Conservation (phyloP, 2,113 vertebrate genomes). For the Misgurnus mizolepis region DNA sequence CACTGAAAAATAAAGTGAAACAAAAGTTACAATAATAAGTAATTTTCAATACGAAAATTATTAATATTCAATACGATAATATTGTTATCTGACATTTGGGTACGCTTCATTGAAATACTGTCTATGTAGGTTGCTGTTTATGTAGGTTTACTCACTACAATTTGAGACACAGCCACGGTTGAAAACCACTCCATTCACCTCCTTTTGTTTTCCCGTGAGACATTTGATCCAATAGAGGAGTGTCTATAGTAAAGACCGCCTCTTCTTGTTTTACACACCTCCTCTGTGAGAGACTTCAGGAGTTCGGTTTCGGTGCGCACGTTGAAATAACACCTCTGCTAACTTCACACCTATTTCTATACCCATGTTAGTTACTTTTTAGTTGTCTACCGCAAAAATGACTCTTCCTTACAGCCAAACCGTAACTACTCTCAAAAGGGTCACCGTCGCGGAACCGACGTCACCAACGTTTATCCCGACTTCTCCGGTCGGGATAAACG, state of each 20-base stretch:
- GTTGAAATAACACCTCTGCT: not conserved
- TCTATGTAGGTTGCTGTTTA: not conserved
- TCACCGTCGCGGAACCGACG: not conserved
- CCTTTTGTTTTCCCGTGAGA: not conserved
- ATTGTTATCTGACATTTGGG: not conserved
- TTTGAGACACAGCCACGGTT: not conserved
- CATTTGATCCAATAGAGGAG: slow-evolving; percentile 12
- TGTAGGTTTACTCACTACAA: not conserved
- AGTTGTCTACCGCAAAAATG: slow-evolving; percentile 54
- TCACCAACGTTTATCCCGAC: not conserved
- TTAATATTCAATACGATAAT: not conserved
- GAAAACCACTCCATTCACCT: not conserved
- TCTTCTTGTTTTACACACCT: slow-evolving; percentile 2
- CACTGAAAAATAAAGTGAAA: too few species aligned
- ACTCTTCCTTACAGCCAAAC: slow-evolving; percentile 56
- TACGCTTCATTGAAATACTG: not conserved
- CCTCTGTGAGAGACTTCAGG: not conserved
- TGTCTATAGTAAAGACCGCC: not conserved
- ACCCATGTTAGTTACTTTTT: not conserved
- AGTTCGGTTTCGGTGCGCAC: not conserved
- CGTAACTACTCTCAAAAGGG: not conserved
- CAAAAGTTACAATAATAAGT: too few species aligned
- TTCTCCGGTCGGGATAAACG: not conserved
- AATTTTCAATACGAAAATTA: too few species aligned
- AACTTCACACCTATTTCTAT: not conserved